Conservation (phyloP, 2,888 invertebrate species). For the Opisthograptis luteolata region DNA sequence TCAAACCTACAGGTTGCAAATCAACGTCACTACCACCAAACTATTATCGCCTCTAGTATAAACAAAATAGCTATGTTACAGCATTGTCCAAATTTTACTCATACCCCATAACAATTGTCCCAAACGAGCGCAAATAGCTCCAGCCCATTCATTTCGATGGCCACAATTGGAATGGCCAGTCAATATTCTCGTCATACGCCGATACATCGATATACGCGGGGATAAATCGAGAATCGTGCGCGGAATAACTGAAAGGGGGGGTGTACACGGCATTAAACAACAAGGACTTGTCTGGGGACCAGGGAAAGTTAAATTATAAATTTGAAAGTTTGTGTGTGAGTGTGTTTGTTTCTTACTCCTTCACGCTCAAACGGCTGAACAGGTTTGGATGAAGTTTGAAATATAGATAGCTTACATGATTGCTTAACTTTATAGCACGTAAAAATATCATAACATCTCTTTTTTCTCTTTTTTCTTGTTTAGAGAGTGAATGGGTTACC, state of each 20-base stretch:
- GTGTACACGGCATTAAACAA: not conserved
- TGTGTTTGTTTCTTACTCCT: too few species aligned
- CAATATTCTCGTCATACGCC: constrained; percentile 43
- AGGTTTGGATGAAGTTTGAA: too few species aligned
- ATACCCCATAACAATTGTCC: constrained; percentile 20
- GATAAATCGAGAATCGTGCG: constrained; percentile 55
- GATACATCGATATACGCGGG: constrained; percentile 49
- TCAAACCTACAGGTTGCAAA: too few species aligned
- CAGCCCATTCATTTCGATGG: constrained; percentile 27
- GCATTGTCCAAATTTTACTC: constrained; percentile 2
- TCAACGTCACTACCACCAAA: too few species aligned
- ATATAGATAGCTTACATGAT: too few species aligned
- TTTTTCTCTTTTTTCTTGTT: too few species aligned
- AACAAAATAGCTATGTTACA: constrained; percentile 2
- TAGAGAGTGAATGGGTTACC: too few species aligned
- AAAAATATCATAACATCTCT: too few species aligned
- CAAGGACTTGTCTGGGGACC: not conserved
- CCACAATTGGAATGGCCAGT: constrained; percentile 28
- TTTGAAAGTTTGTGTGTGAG: too few species aligned
- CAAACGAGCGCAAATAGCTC: constrained; percentile 26
- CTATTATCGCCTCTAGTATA: too few species aligned
- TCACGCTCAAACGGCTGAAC: too few species aligned
- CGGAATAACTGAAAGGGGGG: constrained; percentile 38
- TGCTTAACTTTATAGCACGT: too few species aligned
- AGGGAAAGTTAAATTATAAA: not conserved